Conservation (phyloP, 2,888 invertebrate genomes). For the Rhopalosiphum nymphaeae region DNA sequence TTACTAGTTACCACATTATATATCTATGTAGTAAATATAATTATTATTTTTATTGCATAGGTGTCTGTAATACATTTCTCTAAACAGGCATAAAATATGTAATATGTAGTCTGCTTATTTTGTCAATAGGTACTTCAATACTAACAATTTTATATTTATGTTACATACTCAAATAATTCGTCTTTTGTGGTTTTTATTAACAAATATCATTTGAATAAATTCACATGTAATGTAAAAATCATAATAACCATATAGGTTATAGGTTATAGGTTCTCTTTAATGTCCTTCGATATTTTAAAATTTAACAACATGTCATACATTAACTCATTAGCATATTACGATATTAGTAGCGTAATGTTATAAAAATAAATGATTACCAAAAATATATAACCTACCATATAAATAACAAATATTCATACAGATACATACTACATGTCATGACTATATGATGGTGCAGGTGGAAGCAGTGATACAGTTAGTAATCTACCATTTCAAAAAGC, state of each 20-base stretch:
- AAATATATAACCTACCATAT: neutral
- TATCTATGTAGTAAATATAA: neutral
- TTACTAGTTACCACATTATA: neutral
- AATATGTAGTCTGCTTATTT: neutral
- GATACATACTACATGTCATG: neutral
- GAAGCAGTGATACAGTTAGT: neutral
- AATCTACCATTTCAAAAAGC: neutral
- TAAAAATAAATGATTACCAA: neutral
- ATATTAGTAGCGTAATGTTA: neutral
- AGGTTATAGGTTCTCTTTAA: neutral
- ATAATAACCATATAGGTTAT: neutral
- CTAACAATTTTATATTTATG: neutral
- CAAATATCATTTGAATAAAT: neutral
- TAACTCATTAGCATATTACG: neutral
- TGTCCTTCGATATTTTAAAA: neutral
- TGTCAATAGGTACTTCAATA: neutral
- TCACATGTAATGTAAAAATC: neutral
- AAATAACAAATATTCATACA: neutral
- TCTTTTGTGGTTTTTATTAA: conserved; percentile 9
- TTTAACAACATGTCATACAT: neutral
- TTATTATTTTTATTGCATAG: neutral
- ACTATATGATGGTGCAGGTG: neutral
- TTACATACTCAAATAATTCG: neutral
- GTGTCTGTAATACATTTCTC: neutral
- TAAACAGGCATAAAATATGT: neutral